Base-by-base conservation (phyloP, 2,797 vertebrate species). In the Poecilia gillii region DNA sequence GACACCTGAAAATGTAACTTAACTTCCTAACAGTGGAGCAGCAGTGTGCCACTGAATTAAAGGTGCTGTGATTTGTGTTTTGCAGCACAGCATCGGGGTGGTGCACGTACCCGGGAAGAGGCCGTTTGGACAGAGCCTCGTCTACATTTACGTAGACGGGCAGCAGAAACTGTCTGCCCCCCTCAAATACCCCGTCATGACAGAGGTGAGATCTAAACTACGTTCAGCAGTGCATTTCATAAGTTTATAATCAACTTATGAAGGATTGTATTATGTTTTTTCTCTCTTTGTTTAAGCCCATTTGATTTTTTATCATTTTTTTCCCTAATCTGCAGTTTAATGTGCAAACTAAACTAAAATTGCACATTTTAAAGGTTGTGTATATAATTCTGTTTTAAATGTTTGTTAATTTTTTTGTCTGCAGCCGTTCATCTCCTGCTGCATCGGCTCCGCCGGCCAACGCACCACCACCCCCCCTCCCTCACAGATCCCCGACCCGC, bases 391-490 rank as follows among this genome's bases (percentile, higher is more conserved):
- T 55, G 25, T 55, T 55, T n/a, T 25, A 55, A 55, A 1, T n/a
- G 9, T 55, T n/a, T n/a, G 13, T 46, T 47, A 6, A 28, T 39
- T 5, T 68, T 73, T 71, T 74, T 45, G 4, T 11, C 73, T 18
- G 0, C 94, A 99, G 98, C 95, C 97, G 31, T 99, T 99, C 81
- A 98, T 93, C 43, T 99, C 96, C 77, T 99, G 98, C 87, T 98
- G 98, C 89, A 99, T 99, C 84, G 98, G 98, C 90, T 99, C 98
- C 43, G 98, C 98, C 55, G 98, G 98, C 41, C 97, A 99, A 84
- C 96, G 98, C 87, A 99, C 98, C 79, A 99, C 98, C 3, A 98
- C 98, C 71, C 98, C 98, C 18, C 98, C 98, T 6, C 98, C 98
- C 6, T 99, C 98, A 31, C 98, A 99, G 90, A 99, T 99, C 33